A percentile compares a stretch with the other conserved stretches of the same genome.
These are phyloP conservation scores for Myotis findleyi DNA, from an alignment of 2,797 vertebrate species.

Conservation along the genomic window DNA sequence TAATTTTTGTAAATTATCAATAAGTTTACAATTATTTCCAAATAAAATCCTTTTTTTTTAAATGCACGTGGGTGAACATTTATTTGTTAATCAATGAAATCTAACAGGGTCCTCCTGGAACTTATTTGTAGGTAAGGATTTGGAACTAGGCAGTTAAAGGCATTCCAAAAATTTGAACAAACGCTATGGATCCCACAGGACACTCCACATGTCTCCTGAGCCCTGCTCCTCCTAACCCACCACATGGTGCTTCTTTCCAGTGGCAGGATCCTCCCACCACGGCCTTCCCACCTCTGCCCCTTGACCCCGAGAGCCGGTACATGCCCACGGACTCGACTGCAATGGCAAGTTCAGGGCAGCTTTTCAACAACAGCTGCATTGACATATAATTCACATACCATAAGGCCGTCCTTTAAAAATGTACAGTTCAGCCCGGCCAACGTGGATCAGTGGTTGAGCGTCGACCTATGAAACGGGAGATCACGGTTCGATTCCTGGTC, in stretches of 20 bases:
- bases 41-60: neutral
- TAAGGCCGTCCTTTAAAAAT: neutral
- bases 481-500: too few species aligned
- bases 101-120: neutral
- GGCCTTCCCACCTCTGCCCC: neutral
- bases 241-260: neutral
- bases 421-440: neutral
- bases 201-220: neutral
- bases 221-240: neutral
- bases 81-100: neutral
- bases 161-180: neutral
- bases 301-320: neutral
- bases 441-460: too few species aligned
- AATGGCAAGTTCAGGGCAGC: neutral
- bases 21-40: slow-evolving; percentile 30
- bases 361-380: neutral
- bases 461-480: too few species aligned
- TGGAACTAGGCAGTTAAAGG: neutral
- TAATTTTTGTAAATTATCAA: neutral
- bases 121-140: neutral
- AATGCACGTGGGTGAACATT: neutral
- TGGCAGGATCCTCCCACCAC: neutral
- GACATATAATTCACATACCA: neutral
- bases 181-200: neutral
- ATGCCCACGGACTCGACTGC: neutral